Evolutionary conservation across 2,888 invertebrate species (phyloP).

Genomic region (Aphidoletes aphidimyza): DNA sequence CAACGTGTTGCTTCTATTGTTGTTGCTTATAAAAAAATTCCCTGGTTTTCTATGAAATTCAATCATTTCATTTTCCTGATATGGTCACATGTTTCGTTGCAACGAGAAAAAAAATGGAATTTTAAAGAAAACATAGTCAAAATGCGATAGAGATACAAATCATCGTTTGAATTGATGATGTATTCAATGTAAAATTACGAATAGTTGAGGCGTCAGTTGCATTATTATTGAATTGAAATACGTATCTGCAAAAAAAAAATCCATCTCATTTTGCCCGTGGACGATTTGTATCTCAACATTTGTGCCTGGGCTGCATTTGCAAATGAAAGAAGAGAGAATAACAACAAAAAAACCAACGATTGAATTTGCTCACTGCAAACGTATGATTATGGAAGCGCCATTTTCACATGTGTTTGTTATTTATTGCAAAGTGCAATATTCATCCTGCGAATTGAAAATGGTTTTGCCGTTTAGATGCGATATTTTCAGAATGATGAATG

Average conservation of each 20-base stretch:
- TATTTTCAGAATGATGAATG: conserved; percentile 16
- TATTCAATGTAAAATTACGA: not conserved
- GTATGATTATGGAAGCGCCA: conserved; percentile 48
- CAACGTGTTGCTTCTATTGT: not conserved
- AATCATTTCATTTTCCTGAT: not conserved
- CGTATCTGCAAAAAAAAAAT: not conserved
- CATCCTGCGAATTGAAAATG: not conserved
- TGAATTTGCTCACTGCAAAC: conserved; percentile 10
- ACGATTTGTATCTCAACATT: too few species aligned
- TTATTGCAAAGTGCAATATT: conserved; percentile 39
- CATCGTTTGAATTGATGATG: not conserved
- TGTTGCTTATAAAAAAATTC: too few species aligned
- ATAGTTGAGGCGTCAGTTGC: conserved; percentile 7
- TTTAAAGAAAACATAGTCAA: not conserved
- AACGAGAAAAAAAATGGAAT: not conserved
- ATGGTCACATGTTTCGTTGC: not conserved
- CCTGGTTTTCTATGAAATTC: conserved; percentile 40
- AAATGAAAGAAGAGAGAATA: not conserved
- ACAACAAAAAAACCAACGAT: not conserved
- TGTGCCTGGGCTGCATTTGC: too few species aligned
- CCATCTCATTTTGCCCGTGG: not conserved
- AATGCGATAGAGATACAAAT: conserved; percentile 7
- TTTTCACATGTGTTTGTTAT: conserved; percentile 39
- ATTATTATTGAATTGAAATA: not conserved
- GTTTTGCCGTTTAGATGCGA: not conserved